phyloP scores from a whole-genome alignment of 2,113 vertebrate species.

The Myotis brandtii region DNA sequence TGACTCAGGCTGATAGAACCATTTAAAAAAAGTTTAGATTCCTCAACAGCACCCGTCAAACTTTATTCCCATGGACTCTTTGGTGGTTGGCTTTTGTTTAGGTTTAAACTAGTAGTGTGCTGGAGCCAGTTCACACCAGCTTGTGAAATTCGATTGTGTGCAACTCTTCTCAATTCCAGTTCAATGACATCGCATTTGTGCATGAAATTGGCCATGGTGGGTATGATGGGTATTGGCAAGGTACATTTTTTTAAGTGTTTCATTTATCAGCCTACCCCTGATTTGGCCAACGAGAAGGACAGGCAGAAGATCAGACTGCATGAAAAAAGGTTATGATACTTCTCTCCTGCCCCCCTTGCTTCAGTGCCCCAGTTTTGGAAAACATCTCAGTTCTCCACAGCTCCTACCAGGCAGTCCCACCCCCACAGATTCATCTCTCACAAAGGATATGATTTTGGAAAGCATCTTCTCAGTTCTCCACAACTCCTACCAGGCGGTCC shows the following conservation, averaged over 20 bases:
- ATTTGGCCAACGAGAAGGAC: not conserved
- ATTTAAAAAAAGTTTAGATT: not conserved
- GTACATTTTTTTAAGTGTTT: not conserved
- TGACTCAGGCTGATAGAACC: not conserved
- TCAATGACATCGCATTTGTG: not conserved
- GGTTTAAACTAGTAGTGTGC: not conserved
- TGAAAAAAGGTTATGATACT: not conserved
- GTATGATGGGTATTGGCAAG: not conserved
- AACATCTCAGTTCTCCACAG: not conserved
- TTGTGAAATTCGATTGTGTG: not conserved
- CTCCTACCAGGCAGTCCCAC: not conserved
- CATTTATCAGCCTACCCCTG: not conserved
- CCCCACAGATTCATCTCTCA: not conserved
- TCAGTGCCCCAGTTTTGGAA: not conserved
- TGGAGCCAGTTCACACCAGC: not conserved
- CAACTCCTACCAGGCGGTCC: not conserved
- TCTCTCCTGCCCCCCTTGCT: not conserved
- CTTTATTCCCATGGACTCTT: not conserved
- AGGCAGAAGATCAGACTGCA: not conserved
- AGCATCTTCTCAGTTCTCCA: not conserved
- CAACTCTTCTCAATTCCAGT: not conserved
- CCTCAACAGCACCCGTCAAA: not conserved
- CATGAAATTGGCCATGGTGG: not conserved
- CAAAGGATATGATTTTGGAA: no score
- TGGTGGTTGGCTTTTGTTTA: not conserved